Evolutionary conservation across 1,140 invertebrate genomes (phyloP).

Genomic region (Pomacea maculata): DNA sequence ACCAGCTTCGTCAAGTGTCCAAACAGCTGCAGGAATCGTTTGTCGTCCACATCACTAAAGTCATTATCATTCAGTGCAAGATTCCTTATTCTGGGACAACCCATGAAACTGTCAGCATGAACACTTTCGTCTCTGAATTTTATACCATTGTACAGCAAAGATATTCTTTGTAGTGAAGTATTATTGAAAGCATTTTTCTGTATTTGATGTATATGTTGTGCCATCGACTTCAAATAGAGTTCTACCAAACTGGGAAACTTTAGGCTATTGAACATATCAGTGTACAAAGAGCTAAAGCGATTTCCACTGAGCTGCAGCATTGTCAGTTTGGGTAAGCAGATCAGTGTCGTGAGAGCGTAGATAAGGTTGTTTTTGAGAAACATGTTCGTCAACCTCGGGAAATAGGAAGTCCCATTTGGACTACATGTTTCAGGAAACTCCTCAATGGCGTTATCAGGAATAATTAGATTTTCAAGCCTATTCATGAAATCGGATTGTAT

Average conservation of each 20-base stretch:
- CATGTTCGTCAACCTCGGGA: not conserved
- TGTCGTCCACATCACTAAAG: not conserved
- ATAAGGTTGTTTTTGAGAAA: not conserved
- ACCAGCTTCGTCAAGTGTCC: not conserved
- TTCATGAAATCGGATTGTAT: not conserved
- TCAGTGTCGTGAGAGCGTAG: not conserved
- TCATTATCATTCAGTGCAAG: not conserved
- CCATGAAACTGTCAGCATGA: not conserved
- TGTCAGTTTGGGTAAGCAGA: not conserved
- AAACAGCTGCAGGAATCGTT: not conserved
- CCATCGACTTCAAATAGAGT: not conserved
- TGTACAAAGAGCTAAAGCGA: not conserved
- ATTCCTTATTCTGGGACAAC: not conserved
- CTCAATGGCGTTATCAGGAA: not conserved
- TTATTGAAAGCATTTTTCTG: not conserved
- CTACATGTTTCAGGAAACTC: not conserved
- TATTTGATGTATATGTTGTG: not conserved
- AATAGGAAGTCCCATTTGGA: not conserved
- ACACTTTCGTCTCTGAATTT: not conserved
- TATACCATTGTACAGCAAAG: not conserved
- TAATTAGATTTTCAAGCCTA: not conserved
- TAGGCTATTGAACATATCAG: no score
- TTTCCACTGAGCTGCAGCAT: not conserved
- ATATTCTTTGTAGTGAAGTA: not conserved
- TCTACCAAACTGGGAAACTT: not conserved